Conservation (phyloP, 37 sponge, comb jelly and placozoan species). For the Axinella damicornis region DNA sequence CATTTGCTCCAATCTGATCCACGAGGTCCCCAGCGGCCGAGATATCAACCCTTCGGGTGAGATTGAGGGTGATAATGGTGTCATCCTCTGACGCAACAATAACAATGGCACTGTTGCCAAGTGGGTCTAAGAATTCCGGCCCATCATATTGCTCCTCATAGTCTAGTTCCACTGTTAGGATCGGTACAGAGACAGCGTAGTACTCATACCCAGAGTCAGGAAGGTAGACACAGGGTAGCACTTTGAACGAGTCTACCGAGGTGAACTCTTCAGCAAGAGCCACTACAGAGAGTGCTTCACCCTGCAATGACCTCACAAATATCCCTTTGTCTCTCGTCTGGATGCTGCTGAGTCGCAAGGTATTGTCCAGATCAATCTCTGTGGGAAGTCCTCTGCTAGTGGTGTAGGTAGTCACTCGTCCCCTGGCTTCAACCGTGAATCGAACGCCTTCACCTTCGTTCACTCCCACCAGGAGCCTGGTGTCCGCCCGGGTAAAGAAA, state of each 20-base stretch:
- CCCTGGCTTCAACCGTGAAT: too few relatives aligned
- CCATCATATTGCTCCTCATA: conserved; percentile 5
- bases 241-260: conserved; percentile 35
- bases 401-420: too few relatives aligned
- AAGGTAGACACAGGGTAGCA: conserved; percentile 30
- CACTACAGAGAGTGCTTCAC: conserved; percentile 22
- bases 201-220: conserved; percentile 52
- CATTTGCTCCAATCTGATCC: not conserved
- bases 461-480: too few relatives aligned
- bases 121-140: not conserved
- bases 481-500: too few relatives aligned
- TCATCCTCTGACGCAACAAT: conserved; percentile 23
- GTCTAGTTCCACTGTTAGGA: too few relatives aligned
- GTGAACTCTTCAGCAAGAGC: conserved; percentile 37
- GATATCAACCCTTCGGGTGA: conserved; percentile 23
- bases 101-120: conserved; percentile 35
- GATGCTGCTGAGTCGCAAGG: not conserved
- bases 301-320: not conserved
- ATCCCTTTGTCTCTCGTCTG: conserved; percentile 5
- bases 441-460: too few relatives aligned
- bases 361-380: too few relatives aligned
- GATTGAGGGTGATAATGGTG: conserved; percentile 29
- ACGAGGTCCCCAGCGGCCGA: not conserved
- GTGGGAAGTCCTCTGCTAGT: too few relatives aligned
- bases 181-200: conserved; percentile 63